Base-by-base conservation (phyloP, 2,797 vertebrate genomes). In the Naso thynnoides region DNA sequence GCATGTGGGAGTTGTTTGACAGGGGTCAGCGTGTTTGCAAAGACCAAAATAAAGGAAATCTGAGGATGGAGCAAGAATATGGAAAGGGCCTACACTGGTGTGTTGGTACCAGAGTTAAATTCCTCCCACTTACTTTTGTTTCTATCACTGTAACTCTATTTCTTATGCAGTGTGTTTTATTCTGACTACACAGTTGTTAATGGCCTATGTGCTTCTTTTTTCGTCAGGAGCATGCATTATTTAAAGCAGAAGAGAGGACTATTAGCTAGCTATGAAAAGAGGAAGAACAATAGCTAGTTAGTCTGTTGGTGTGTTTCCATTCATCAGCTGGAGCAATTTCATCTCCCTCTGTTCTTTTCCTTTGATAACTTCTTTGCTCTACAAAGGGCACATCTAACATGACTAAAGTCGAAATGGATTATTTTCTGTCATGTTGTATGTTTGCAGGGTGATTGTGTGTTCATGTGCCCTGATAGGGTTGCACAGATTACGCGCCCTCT, bases 181-280 rank as follows among this genome's bases (percentile, higher is more conserved):
- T 88, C 79, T 59, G 78, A 73, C 74, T 81, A 36, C 74, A 68
- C 66, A 78, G 70, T 73, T 84, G 76, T 84, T 91, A 85, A 91
- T 85, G 73, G 76, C 60, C 80, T 66, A 56, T 63, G 73, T 72
- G 75, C 68, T 74, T 74, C 58, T 70, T 78, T 78, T 62, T 79
- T 90, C 39, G 27, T 90, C 76, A 81, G 33, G 41, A 63, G 55
- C 80, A 82, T 92, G 75, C 72, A 91, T 92, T 86, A 91, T 92
- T 92, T 68, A 89, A 78, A 73, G 64, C 66, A 64, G 58, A 64
- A 48, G 63, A 36, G 54, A 71, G 39, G 62, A 26, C 44, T 80
- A 81, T 86, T 86, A 87, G 69, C 61, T 38, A 47, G 63, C 70
- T 19, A 48, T 44, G 44, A 48, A 53, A 54, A 72, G 47, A 74